A percentile compares a stretch with the other conserved stretches of the same genome.
These are phyloP conservation scores for Tetragonula carbonaria DNA, from an alignment of 2,888 invertebrate genomes.

Conservation along the genomic window DNA sequence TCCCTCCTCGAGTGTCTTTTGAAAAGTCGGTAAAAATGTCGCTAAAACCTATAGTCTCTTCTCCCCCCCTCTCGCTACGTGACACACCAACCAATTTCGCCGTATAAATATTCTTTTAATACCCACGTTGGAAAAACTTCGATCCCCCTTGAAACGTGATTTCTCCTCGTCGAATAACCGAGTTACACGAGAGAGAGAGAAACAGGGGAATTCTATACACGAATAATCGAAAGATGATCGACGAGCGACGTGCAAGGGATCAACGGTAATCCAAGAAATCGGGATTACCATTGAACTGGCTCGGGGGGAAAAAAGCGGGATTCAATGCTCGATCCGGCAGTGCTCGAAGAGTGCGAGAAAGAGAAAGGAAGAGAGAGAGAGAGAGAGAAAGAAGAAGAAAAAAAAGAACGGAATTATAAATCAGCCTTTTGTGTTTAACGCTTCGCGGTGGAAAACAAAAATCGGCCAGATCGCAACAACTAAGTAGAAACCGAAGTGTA, in stretches of 20 bases:
- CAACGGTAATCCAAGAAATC: constrained; percentile 47
- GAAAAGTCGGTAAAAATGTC: background rate
- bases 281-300: constrained; percentile 28
- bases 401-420: constrained; percentile 37
- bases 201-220: background rate
- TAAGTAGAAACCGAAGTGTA: constrained; percentile 44
- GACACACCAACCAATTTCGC: background rate
- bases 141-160: background rate
- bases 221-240: constrained; percentile 32
- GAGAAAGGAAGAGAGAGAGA: too few relatives aligned
- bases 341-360: background rate
- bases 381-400: background rate
- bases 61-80: background rate
- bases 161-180: constrained; percentile 2
- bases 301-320: background rate
- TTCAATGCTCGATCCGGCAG: background rate
- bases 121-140: background rate
- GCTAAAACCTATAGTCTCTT: background rate
- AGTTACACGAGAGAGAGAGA: background rate
- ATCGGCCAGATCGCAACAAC: constrained; percentile 8
- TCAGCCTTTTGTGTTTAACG: constrained; percentile 30
- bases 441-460: background rate
- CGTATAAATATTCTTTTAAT: constrained; percentile 13
- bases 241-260: constrained; percentile 21
- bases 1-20: background rate